Conservation (phyloP, 2,888 invertebrate genomes). For the Selenia dentaria region DNA sequence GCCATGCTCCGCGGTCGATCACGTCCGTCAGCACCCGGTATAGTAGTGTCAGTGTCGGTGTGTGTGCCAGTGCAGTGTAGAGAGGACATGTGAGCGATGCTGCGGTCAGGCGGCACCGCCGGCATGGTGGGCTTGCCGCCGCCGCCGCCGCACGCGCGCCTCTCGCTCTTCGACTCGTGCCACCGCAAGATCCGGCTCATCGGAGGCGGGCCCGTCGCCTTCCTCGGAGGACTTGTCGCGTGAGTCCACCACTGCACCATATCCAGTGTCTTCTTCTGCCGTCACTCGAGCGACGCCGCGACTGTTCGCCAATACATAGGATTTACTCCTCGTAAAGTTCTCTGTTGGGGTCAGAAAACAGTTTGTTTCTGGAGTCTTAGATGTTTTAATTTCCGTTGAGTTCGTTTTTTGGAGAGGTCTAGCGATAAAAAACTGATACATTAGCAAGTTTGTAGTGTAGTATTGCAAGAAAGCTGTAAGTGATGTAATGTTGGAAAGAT, state of each 20-base stretch:
- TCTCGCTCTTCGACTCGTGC: constrained; percentile 89
- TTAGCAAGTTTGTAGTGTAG: too few relatives aligned
- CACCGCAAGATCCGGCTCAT: constrained; percentile 89
- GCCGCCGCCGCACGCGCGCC: constrained; percentile 80
- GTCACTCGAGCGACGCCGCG: too few relatives aligned
- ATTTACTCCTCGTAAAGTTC: too few relatives aligned
- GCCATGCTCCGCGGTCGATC: background rate
- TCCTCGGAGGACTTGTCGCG: constrained; percentile 89
- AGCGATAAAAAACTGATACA: too few relatives aligned
- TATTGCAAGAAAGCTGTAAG: too few relatives aligned
- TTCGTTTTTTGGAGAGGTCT: too few relatives aligned
- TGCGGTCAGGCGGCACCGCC: constrained; percentile 59
- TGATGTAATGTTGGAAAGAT: too few relatives aligned
- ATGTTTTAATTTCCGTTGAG: too few relatives aligned
- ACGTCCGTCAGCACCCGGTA: background rate
- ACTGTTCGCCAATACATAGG: too few relatives aligned
- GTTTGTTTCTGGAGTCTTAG: too few relatives aligned
- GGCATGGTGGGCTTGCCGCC: constrained; percentile 51
- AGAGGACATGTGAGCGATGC: constrained; percentile 40
- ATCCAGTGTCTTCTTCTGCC: too few relatives aligned
- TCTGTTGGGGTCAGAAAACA: too few relatives aligned
- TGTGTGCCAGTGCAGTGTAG: background rate
- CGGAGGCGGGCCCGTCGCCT: constrained; percentile 87
- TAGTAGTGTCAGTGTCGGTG: background rate
- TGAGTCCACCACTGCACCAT: constrained; percentile 70